Evolutionary conservation across 2,888 invertebrate species (phyloP).

Genomic region (Gonocerus acuteangulatus): DNA sequence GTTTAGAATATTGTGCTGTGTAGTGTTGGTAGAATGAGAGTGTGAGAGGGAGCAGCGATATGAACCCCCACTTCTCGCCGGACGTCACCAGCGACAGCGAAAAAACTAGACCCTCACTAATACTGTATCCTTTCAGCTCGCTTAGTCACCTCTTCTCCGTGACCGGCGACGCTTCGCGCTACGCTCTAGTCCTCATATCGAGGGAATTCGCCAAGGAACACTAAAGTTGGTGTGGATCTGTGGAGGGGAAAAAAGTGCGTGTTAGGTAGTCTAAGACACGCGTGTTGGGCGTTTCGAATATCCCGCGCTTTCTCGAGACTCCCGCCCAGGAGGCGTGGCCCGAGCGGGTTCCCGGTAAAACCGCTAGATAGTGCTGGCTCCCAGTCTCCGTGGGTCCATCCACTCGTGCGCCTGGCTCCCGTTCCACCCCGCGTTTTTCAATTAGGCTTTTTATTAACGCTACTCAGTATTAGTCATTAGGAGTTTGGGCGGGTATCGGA

Average conservation of each 20-base stretch:
- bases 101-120: constrained; percentile 25
- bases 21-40: too few relatives aligned
- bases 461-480: constrained; percentile 18
- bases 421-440: constrained; percentile 19
- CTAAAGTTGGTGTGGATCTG: too few relatives aligned
- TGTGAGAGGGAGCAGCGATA: constrained; percentile 2
- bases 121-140: constrained; percentile 7
- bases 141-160: neutral
- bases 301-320: too few relatives aligned
- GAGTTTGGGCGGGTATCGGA: neutral
- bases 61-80: neutral
- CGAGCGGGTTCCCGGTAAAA: neutral
- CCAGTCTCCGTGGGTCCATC: neutral
- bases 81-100: constrained; percentile 19
- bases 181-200: neutral
- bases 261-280: too few relatives aligned
- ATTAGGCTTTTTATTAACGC: constrained; percentile 22
- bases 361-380: constrained; percentile 16
- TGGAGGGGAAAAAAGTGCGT: too few relatives aligned
- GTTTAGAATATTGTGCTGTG: too few relatives aligned
- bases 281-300: too few relatives aligned
- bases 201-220: neutral
- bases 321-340: neutral
- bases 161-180: neutral
- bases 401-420: constrained; percentile 12